These are phyloP conservation scores for Colletes latitarsis DNA, from an alignment of 1,140 invertebrate species.

Conservation along the genomic window DNA sequence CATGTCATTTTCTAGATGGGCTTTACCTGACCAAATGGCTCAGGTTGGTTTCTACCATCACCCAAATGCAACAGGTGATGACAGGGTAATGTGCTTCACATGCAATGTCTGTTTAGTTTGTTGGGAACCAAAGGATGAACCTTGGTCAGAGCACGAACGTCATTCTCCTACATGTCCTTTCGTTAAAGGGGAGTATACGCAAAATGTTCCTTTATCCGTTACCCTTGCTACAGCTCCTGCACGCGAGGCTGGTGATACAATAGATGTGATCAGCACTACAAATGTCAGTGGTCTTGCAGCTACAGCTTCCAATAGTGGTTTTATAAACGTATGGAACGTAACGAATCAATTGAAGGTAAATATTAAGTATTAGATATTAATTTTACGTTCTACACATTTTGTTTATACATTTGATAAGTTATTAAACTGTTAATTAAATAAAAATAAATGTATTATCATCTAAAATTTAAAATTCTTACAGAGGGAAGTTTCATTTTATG, in stretches of 20 bases:
- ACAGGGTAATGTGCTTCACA: constrained; percentile 96
- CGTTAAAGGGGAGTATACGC: constrained; percentile 96
- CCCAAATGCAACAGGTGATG: constrained; percentile 92
- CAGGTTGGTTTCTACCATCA: constrained; percentile 98
- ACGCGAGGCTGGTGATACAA: constrained; percentile 82
- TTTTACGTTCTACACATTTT: neutral
- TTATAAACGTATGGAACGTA: constrained; percentile 88
- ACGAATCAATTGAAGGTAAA: constrained; percentile 84
- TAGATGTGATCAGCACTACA: constrained; percentile 88
- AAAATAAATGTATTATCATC: neutral
- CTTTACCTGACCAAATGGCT: constrained; percentile 96
- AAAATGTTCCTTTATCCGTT: constrained; percentile 95
- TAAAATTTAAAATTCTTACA: constrained; percentile 40
- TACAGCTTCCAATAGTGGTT: constrained; percentile 83
- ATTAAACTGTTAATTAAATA: too few species aligned
- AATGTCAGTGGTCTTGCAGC: constrained; percentile 83
- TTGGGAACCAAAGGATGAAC: constrained; percentile 98
- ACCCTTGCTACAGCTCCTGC: constrained; percentile 94
- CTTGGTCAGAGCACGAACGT: constrained; percentile 97
- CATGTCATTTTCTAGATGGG: constrained; percentile 87
- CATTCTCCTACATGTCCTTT: constrained; percentile 96
- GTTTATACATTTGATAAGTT: too few species aligned
- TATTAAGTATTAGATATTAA: constrained; percentile 19
- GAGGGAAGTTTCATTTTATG: constrained; percentile 76
- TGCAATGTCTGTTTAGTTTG: constrained; percentile 96